Evolutionary conservation across 2,888 invertebrate species (phyloP), one percentile per base, ranked within the genome.

Genomic region (Leptinotarsa juncta): DNA sequence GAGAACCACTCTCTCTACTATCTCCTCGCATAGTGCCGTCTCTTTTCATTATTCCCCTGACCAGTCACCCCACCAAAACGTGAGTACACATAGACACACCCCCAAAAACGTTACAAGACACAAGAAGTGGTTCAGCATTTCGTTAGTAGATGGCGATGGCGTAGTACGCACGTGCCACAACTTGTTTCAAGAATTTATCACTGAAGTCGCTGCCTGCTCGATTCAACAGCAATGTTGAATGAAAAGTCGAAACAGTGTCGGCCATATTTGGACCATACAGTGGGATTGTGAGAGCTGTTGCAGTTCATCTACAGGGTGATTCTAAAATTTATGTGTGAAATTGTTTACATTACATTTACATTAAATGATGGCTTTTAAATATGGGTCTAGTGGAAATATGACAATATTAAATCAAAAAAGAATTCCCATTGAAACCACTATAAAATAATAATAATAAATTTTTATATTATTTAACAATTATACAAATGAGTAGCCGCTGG

Each of bases 11-110:
- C 23, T 51, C 68, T 67, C 48, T 20, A 23, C 15, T 23, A n/a
- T n/a, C 49, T 53, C 67, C 72, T 67, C 48, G 65, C 60, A 75
- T 32, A 72, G 14, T 67, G 60, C 71, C 60, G 66, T 79, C 73
- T 79, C 75, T 73, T 69, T 79, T 73, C 50, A 55, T 71, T 74
- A 78, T 77, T 82, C 82, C 82, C 83, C 83, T 82, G 66, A 70
- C 60, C 57, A 32, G 69, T 57, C 67, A 76, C 78, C 81, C 83
- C 83, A n/a, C 62, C 62, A 32, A 12, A n/a, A 12, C 16, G 12
- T 5, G 7, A 42, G 62, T 62, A 16, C 62, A 12, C 18, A 7
- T 42, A n/a, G 82, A 79, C 77, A 76, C 81, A 75, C 83, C 81
- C 79, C 81, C 81, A 77, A 68, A 23, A 67, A 73, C 32, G 60